Evolutionary conservation across 2,797 vertebrate species (phyloP).

Genomic region (Echiichthys vipera): DNA sequence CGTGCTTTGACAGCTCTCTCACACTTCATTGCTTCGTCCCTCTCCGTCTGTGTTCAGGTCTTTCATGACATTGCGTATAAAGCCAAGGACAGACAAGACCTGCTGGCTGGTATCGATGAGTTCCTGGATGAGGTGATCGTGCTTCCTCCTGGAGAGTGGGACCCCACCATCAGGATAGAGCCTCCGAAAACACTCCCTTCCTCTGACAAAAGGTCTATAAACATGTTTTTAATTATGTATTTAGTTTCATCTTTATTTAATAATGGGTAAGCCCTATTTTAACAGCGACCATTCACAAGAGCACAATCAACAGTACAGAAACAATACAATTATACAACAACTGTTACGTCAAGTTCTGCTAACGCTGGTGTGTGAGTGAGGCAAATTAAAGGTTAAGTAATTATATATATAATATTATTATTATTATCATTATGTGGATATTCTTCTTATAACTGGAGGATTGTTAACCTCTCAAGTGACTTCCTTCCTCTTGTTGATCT

Average conservation of each 20-base stretch:
- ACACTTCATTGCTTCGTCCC: slow-evolving; percentile 16
- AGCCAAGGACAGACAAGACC: slow-evolving; percentile 95
- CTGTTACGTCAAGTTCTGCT: too few species aligned
- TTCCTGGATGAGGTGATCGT: slow-evolving; percentile 99
- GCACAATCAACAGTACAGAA: too few species aligned
- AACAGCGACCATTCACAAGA: too few species aligned
- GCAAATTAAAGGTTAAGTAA: too few species aligned
- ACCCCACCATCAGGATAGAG: slow-evolving; percentile 97
- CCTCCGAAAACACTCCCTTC: slow-evolving; percentile 96
- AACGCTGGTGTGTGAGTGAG: too few species aligned
- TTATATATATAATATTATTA: too few species aligned
- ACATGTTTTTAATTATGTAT: too few species aligned
- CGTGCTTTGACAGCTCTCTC: slow-evolving; percentile 25
- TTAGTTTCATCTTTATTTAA: too few species aligned
- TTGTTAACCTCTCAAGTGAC: not conserved
- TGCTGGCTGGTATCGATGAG: slow-evolving; percentile 97
- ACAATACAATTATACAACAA: too few species aligned
- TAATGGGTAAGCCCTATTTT: too few species aligned
- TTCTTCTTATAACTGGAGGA: not conserved
- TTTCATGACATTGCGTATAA: slow-evolving; percentile 99
- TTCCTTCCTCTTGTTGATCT: not conserved
- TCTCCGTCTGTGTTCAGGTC: slow-evolving; percentile 81
- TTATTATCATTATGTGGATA: too few species aligned
- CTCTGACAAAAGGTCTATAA: slow-evolving; percentile 93
- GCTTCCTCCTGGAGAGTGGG: slow-evolving; percentile 98